Evolutionary conservation across 2,888 invertebrate genomes (phyloP).

Genomic region (Agrotis clavis): DNA sequence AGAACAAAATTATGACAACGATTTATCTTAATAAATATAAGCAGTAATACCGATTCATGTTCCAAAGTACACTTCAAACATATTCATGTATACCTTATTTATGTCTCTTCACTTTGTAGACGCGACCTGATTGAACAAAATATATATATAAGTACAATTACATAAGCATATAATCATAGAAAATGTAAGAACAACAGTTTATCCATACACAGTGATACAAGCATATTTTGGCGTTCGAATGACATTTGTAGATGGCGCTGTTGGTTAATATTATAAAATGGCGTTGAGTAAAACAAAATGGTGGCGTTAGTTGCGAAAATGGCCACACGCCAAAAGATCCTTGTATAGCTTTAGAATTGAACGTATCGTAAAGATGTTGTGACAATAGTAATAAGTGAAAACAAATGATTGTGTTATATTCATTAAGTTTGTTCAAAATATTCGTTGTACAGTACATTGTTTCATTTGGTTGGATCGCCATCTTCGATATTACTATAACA

Average conservation of each 20-base stretch:
- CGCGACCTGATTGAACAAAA: conserved; percentile 35
- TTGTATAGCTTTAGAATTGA: not conserved
- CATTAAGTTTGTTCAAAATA: conserved; percentile 5
- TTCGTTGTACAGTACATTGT: conserved; percentile 11
- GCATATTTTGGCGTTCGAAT: not conserved
- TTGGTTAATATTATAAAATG: not conserved
- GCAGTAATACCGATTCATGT: conserved; percentile 35
- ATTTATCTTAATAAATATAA: conserved; percentile 34
- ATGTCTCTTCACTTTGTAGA: conserved; percentile 4
- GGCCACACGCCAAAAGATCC: not conserved
- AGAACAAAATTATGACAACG: conserved; percentile 35
- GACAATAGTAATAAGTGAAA: conserved; percentile 19
- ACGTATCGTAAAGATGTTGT: conserved; percentile 9
- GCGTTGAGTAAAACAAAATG: not conserved
- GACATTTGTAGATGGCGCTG: not conserved
- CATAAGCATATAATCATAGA: not conserved
- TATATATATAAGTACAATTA: conserved; percentile 19
- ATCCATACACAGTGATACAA: not conserved
- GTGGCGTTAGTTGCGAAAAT: not conserved
- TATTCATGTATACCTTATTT: conserved; percentile 8
- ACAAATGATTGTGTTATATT: conserved; percentile 4
- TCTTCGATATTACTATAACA: not conserved
- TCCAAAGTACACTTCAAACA: conserved; percentile 20
- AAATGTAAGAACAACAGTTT: not conserved
- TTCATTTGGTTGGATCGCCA: not conserved